Conservation (phyloP, 2,888 invertebrate genomes). For the Ptychoptera contaminata region DNA sequence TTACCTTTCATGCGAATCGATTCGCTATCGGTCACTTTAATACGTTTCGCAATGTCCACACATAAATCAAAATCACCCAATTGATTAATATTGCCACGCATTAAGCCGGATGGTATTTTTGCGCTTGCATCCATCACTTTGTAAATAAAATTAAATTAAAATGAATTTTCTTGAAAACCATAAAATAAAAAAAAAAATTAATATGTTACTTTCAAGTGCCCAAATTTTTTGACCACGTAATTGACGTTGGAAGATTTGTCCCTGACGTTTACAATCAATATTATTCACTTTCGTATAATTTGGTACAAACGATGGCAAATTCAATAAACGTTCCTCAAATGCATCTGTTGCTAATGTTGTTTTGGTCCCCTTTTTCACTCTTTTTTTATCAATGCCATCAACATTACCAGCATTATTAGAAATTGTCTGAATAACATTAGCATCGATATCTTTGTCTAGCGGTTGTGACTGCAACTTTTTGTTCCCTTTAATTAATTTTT, state of each 20-base stretch:
- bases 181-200: background rate
- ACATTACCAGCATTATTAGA: conserved; percentile 10
- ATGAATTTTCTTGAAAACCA: background rate
- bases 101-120: conserved; percentile 50
- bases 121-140: conserved; percentile 56
- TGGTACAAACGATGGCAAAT: conserved; percentile 50
- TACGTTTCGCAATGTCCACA: conserved; percentile 36
- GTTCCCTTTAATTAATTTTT: background rate
- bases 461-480: background rate
- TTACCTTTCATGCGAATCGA: conserved; percentile 48
- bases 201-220: conserved; percentile 53
- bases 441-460: conserved; percentile 11
- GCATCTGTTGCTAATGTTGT: conserved; percentile 19
- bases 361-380: conserved; percentile 6
- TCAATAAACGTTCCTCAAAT: conserved; percentile 45
- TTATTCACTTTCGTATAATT: conserved; percentile 48
- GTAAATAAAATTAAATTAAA: conserved; percentile 9
- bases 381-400: conserved; percentile 7
- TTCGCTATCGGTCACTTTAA: conserved; percentile 41
- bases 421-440: conserved; percentile 15
- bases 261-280: conserved; percentile 49
- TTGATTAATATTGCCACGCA: conserved; percentile 55
- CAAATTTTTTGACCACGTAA: conserved; percentile 50
- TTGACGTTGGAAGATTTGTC: conserved; percentile 50
- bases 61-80: conserved; percentile 57